Evolutionary conservation across 1,140 invertebrate genomes (phyloP), one percentile per base, ranked within the genome.

Genomic region (Xylocopa sonorina): DNA sequence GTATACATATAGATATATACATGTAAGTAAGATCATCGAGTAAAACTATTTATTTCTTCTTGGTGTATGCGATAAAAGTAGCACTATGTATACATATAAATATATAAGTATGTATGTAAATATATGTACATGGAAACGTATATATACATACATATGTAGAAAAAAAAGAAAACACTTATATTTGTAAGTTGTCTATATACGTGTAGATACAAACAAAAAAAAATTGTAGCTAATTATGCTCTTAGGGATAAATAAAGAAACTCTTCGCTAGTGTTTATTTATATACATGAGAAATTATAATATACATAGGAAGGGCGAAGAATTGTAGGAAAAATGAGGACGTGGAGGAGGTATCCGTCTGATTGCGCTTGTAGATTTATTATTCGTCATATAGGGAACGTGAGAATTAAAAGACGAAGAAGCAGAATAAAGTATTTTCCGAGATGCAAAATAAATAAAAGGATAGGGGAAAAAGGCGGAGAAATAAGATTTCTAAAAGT

Each of bases 391-490:
- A 77, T 72, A 46, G 46, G 66, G 63, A n/a, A n/a, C n/a, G 50
- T 29, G 21, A 50, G 24, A 50, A 32, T 64, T 24, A 64, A 64
- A 21, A 64, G 34, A 57, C 9, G 9, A 38, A 38, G 3, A 67
- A 78, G 67, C 66, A 51, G 83, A 72, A 67, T 32, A 12, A 83
- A 87, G 76, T 84, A 87, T 88, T 87, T 88, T 88, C 76, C 73
- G 83, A 87, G 53, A 80, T 14, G 21, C 4, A 18, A 77, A 43
- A 3, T 66, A 32, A 55, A 14, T 16, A 2, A 24, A 53, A 71
- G 27, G 55, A 53, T 16, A n/a, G 18, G 27, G 0, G 4, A 14
- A 57, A 57, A 7, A 51, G n/a, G n/a, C n/a, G n/a, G n/a, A n/a
- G n/a, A 80, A 69, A 57, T 63, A 50, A 32, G 48, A 29, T 86